Evolutionary conservation across 2,113 vertebrate genomes (phyloP), one percentile per base, ranked within the genome.

Genomic region (Tyrannus savana): DNA sequence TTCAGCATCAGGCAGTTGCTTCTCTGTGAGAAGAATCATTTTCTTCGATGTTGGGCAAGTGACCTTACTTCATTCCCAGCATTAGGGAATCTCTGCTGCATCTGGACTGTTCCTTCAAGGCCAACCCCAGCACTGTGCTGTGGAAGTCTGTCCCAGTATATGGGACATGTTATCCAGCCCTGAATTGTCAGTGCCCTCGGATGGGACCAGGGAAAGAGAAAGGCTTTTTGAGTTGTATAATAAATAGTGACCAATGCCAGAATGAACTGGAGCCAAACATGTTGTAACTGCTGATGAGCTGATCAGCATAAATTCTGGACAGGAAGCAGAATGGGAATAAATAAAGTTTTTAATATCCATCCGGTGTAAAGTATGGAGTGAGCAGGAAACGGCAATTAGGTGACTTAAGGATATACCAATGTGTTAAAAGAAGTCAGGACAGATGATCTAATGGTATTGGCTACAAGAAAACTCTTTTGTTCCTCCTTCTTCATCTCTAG

Each of bases 241-340:
- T 49, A 47, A 33, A 4, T 35, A 23, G 60, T 76, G 75, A n/a
- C n/a, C 73, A 71, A 37, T 86, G 76, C 42, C 47, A 72, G 23
- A 7, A 12, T 27, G 68, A 90, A 78, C 72, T 55, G 63, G 24
- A 90, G 83, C 88, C 90, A 88, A 41, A 58, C 41, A 10, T 87
- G 89, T 55, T 84, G 83, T 81, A 73, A n/a, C 22, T 89, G 80
- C 94, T 74, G 59, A 8, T 71, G 90, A 95, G 83, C 89, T 95
- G 64, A 95, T 79, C 90, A 84, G 90, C 59, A 19, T 76, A 33
- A 67, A 19, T 71, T 62, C n/a, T 81, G 83, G 42, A 17, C 59
- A 92, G 94, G 83, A 87, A 47, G 52, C 83, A 87, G 47, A 37
- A 49, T 6, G 14, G 59, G 53, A 63, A 71, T 90, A 67, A 86